These are phyloP conservation scores for Sphenodon punctatus DNA, from an alignment of 2,797 vertebrate species.

Conservation along the genomic window DNA sequence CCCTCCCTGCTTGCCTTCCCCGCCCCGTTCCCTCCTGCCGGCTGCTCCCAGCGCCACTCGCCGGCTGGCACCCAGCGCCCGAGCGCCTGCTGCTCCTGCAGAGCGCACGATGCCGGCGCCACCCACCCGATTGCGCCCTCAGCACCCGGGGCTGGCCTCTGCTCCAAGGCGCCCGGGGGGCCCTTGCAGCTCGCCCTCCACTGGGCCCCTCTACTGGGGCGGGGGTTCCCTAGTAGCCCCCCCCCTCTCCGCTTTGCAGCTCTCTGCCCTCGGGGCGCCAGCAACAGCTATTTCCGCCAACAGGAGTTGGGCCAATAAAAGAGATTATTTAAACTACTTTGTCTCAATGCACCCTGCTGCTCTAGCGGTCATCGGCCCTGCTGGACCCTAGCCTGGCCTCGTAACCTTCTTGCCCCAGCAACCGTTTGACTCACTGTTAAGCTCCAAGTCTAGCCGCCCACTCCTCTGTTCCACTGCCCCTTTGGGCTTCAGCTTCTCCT, in stretches of 20 bases:
- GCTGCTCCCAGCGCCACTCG: neutral
- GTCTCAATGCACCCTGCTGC: neutral
- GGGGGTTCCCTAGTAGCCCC: constrained; percentile 4
- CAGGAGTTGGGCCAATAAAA: too few relatives aligned
- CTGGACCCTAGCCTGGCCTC: neutral
- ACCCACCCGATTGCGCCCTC: neutral
- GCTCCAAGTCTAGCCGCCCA: neutral
- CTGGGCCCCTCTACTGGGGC: constrained; percentile 28
- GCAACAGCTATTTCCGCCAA: neutral
- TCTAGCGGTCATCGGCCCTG: too few relatives aligned
- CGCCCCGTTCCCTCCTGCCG: constrained; percentile 39
- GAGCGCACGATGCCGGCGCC: too few relatives aligned
- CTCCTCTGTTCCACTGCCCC: neutral
- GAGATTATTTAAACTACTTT: too few relatives aligned
- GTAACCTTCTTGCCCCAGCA: neutral
- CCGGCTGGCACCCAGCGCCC: neutral
- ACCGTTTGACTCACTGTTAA: too few relatives aligned
- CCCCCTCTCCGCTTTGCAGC: constrained; percentile 27
- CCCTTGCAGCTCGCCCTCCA: constrained; percentile 14
- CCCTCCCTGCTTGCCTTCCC: constrained; percentile 22
- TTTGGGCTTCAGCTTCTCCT: too few relatives aligned
- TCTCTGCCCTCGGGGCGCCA: neutral
- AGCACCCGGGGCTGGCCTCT: neutral
- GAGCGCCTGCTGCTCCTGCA: too few relatives aligned
- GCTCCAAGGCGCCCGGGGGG: neutral